A percentile compares a stretch with the other conserved stretches of the same genome.
Evolutionary conservation across 2,888 invertebrate genomes (phyloP).

Genomic region (Pachymerium ferrugineum): DNA sequence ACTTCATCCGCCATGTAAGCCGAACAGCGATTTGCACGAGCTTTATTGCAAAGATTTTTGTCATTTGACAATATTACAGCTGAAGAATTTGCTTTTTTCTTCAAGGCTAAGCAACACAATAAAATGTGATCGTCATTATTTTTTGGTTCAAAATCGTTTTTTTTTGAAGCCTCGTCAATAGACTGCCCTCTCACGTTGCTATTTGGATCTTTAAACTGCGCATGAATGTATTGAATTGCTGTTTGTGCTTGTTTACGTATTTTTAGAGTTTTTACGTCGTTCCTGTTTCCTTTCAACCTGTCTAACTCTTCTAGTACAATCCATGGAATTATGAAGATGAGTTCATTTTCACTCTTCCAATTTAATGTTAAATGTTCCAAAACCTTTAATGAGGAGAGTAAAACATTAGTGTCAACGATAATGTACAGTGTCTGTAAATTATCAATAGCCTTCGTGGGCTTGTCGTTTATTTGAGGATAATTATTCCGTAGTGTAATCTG

Average conservation of each 20-base stretch:
- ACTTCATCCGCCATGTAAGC: slow-evolving; percentile 29
- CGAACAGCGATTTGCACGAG: slow-evolving; percentile 40
- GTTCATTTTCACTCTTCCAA: background rate
- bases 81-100: slow-evolving; percentile 37
- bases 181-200: slow-evolving; percentile 32
- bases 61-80: slow-evolving; percentile 47
- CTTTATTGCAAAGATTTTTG: slow-evolving; percentile 49
- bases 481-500: too few relatives aligned
- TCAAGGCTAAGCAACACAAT: slow-evolving; percentile 50
- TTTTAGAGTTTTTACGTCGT: slow-evolving; percentile 42
- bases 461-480: too few relatives aligned
- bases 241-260: slow-evolving; percentile 35
- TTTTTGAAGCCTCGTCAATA: background rate
- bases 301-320: background rate
- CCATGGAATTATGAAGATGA: background rate
- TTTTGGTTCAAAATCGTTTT: slow-evolving; percentile 37
- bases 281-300: background rate
- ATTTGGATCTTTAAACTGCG: background rate
- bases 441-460: too few relatives aligned
- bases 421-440: too few relatives aligned
- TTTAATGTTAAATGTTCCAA: too few relatives aligned
- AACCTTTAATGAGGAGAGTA: too few relatives aligned
- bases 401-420: too few relatives aligned
- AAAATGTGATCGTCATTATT: slow-evolving; percentile 52
- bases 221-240: slow-evolving; percentile 31